Percentiles rank a stretch among this genome's conserved stretches.
Evolutionary conservation across 2,113 vertebrate genomes (phyloP).

Genomic region (Colinus virginianus): DNA sequence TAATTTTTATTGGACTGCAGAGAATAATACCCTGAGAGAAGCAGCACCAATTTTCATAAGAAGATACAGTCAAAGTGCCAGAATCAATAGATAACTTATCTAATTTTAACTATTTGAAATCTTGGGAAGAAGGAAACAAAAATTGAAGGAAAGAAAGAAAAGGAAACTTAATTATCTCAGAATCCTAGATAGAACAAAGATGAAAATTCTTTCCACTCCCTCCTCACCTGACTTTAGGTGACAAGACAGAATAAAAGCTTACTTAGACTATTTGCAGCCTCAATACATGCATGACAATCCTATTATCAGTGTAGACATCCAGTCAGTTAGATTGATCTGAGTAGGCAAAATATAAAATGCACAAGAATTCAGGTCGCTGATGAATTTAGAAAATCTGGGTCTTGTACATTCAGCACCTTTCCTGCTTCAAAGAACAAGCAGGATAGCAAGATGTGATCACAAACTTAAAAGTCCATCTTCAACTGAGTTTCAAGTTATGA

Average conservation of each 20-base stretch:
- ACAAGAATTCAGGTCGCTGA: background rate
- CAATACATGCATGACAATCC: background rate
- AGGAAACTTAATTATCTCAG: background rate
- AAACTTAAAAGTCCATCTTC: background rate
- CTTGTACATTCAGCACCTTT: background rate
- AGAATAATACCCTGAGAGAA: background rate
- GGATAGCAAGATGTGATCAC: background rate
- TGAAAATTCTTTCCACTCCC: background rate
- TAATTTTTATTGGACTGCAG: background rate
- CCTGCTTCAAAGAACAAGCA: background rate
- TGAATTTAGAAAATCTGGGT: background rate
- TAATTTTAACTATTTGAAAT: background rate
- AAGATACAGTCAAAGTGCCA: background rate
- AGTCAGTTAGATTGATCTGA: background rate
- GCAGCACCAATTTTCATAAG: background rate
- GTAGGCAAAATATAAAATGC: background rate
- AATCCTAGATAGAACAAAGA: background rate
- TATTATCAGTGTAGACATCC: background rate
- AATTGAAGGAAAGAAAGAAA: background rate
- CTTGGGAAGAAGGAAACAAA: fast-evolving
- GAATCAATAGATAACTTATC: background rate
- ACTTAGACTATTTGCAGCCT: background rate
- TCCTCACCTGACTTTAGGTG: background rate
- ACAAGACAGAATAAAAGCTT: background rate
- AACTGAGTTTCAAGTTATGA: background rate